phyloP scores from a whole-genome alignment of 92 coral and sea anemone species.

The Zoanthus solanderi region DNA sequence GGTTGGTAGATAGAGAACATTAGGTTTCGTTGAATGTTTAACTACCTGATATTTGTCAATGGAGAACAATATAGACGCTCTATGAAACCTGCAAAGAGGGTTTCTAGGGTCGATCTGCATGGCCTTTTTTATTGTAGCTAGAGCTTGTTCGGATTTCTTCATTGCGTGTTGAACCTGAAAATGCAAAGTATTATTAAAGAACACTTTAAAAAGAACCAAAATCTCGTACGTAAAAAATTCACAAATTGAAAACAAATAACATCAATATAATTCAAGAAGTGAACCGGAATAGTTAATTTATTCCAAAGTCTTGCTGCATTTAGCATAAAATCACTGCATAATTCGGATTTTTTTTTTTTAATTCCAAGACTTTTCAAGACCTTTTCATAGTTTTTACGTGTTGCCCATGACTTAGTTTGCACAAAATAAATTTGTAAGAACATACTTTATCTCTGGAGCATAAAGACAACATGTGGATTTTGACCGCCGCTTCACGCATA shows the following conservation, averaged over 20 bases:
- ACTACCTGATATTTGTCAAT: constrained; percentile 89
- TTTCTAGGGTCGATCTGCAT: constrained; percentile 96
- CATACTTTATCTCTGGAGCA: not conserved
- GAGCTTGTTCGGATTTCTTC: constrained; percentile 91
- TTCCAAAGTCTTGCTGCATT: too few species aligned
- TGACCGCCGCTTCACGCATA: not conserved
- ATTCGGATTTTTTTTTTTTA: too few species aligned
- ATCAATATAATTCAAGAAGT: too few species aligned
- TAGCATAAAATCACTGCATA: too few species aligned
- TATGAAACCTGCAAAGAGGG: constrained; percentile 97
- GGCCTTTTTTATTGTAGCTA: constrained; percentile 91
- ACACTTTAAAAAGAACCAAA: too few species aligned
- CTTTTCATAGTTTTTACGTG: too few species aligned
- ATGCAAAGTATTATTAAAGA: not conserved
- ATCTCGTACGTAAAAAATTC: too few species aligned
- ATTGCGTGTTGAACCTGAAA: constrained; percentile 92
- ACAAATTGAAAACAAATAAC: too few species aligned
- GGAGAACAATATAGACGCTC: constrained; percentile 94
- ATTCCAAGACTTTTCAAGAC: too few species aligned
- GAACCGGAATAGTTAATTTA: too few species aligned
- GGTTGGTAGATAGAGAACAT: too few species aligned
- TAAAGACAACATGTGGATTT: not conserved
- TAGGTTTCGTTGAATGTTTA: not conserved
- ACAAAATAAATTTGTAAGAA: not conserved
- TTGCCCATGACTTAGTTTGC: not conserved